Conservation (phyloP, 1,140 invertebrate species). For the Drosophila fuyamai region DNA sequence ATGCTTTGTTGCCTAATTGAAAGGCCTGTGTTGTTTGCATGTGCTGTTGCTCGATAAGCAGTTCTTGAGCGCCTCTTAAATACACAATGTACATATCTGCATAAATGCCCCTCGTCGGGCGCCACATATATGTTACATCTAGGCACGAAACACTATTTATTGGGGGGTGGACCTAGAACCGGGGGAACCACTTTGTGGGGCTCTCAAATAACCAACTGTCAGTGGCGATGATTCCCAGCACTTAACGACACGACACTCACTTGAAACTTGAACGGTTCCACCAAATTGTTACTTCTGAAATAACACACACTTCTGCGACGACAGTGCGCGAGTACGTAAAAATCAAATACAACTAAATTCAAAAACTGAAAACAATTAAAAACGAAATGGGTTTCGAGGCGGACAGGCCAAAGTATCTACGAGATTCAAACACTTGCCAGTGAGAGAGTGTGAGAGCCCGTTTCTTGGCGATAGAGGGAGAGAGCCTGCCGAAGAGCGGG, state of each 20-base stretch:
- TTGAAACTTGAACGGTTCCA: conserved; percentile 30
- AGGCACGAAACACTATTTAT: conserved; percentile 12
- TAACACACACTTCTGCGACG: conserved; percentile 50
- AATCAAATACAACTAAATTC: conserved; percentile 81
- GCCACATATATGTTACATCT: conserved; percentile 16
- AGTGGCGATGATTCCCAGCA: conserved; percentile 42
- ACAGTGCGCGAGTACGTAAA: conserved; percentile 68
- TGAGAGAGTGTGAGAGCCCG: background rate
- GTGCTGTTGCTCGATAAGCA: conserved; percentile 47
- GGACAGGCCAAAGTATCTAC: conserved; percentile 55
- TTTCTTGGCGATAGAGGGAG: conserved; percentile 1
- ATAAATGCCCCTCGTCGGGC: conserved; percentile 9
- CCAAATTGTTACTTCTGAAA: conserved; percentile 35
- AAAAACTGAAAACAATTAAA: conserved; percentile 81
- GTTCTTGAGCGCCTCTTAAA: conserved; percentile 17
- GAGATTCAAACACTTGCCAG: conserved; percentile 64
- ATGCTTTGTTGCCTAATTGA: conserved; percentile 60
- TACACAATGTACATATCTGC: conserved; percentile 2
- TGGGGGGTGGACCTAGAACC: background rate
- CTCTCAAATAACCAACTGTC: conserved; percentile 48
- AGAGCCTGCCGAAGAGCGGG: conserved; percentile 11
- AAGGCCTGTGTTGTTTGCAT: conserved; percentile 49
- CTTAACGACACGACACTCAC: conserved; percentile 51
- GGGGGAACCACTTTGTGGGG: conserved; percentile 24
- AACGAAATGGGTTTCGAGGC: conserved; percentile 72